These are phyloP conservation scores for Rhynchophorus ferrugineus DNA, from an alignment of 1,140 invertebrate species.

Conservation along the genomic window DNA sequence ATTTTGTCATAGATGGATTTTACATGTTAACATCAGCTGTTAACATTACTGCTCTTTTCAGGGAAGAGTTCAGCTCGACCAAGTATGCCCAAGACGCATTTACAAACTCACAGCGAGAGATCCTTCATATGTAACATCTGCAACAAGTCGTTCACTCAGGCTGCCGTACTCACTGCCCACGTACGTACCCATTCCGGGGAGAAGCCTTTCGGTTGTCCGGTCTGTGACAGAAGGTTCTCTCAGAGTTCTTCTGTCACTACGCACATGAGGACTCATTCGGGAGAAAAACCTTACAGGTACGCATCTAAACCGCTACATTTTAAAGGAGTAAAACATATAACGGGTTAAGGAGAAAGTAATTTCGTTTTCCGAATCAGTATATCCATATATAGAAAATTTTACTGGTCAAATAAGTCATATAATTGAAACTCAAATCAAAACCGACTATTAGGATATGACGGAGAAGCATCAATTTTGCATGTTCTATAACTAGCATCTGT, in stretches of 20 bases:
- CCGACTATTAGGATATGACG: too few species aligned
- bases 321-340: too few species aligned
- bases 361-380: too few species aligned
- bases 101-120: constrained; percentile 92
- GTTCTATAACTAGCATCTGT: too few species aligned
- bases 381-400: too few species aligned
- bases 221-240: constrained; percentile 91
- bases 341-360: too few species aligned
- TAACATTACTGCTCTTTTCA: constrained; percentile 26
- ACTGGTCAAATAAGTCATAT: too few species aligned
- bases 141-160: constrained; percentile 67
- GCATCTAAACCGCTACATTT: too few species aligned
- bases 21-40: too few species aligned
- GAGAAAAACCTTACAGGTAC: constrained; percentile 69
- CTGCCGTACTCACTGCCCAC: constrained; percentile 63
- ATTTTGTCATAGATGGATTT: too few species aligned
- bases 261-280: constrained; percentile 89
- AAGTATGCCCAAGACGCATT: constrained; percentile 92
- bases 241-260: constrained; percentile 94
- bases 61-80: constrained; percentile 92
- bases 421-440: too few species aligned
- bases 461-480: too few species aligned
- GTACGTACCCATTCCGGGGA: constrained; percentile 78
- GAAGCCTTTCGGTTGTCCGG: constrained; percentile 88
- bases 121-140: constrained; percentile 85